Evolutionary conservation across 2,888 invertebrate genomes (phyloP).

Genomic region (Drosophila longiperda): DNA sequence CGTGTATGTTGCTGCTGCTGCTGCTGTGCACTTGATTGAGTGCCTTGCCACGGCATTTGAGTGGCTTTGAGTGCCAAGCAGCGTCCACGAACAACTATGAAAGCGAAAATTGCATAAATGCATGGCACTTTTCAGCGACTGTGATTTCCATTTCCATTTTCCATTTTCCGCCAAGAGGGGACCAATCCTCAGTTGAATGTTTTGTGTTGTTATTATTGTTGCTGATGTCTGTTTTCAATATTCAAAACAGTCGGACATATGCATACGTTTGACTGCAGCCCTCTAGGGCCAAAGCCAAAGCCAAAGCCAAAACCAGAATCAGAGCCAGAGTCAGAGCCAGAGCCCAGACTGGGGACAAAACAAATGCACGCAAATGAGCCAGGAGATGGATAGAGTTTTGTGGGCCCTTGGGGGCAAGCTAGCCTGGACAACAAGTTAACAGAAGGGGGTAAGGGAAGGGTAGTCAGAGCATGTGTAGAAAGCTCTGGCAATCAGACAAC

Average conservation of each 20-base stretch:
- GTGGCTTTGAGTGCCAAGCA: constrained; percentile 75
- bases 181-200: constrained; percentile 6
- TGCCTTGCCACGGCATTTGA: constrained; percentile 77
- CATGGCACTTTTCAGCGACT: constrained; percentile 76
- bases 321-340: constrained; percentile 17
- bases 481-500: constrained; percentile 70
- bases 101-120: constrained; percentile 75
- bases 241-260: constrained; percentile 76
- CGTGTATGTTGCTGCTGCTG: not conserved
- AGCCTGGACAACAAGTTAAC: constrained; percentile 21
- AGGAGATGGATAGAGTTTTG: constrained; percentile 56
- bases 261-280: constrained; percentile 67
- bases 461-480: constrained; percentile 9
- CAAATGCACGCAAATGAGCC: constrained; percentile 79
- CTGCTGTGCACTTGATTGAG: constrained; percentile 73
- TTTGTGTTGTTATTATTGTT: constrained; percentile 21
- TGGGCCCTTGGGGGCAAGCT: constrained; percentile 57
- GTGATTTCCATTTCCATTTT: constrained; percentile 54
- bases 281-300: constrained; percentile 20
- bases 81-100: constrained; percentile 61
- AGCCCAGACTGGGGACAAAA: constrained; percentile 51
- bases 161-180: constrained; percentile 15
- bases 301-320: constrained; percentile 30
- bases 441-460: not conserved
- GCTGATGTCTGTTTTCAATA: constrained; percentile 69